phyloP scores from a whole-genome alignment of 2,888 invertebrate species.

The Apoda limacodes region DNA sequence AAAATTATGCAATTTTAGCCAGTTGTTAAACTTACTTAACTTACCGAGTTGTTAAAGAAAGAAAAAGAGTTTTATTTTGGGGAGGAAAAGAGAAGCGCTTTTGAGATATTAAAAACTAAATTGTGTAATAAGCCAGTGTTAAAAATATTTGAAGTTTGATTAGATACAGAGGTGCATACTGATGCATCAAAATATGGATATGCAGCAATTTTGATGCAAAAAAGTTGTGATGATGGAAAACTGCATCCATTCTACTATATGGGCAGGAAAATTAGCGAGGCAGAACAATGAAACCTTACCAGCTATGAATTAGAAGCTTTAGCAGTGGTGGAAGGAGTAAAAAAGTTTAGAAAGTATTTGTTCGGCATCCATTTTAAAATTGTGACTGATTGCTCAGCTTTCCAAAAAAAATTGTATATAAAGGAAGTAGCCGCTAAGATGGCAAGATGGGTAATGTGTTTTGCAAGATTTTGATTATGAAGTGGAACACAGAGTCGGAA shows the following conservation, averaged over 20 bases:
- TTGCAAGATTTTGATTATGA: conserved; percentile 12
- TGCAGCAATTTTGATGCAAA: no score
- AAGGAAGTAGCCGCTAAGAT: conserved; percentile 8
- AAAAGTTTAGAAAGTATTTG: conserved; percentile 22
- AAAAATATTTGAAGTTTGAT: no score
- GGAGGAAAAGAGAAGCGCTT: conserved; percentile 9
- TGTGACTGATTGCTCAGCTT: conserved; percentile 16
- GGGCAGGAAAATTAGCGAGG: no score
- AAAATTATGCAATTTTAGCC: conserved; percentile 20
- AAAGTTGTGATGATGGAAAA: conserved; percentile 12
- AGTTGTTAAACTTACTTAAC: conserved; percentile 15
- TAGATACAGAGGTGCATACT: no score
- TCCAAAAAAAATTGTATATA: conserved; percentile 11
- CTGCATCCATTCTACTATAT: conserved; percentile 18
- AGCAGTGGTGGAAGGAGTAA: conserved; percentile 20
- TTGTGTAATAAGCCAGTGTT: no score
- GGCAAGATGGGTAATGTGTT: conserved; percentile 16
- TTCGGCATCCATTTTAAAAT: conserved; percentile 20
- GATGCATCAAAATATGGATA: conserved; percentile 17
- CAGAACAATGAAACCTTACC: no score
- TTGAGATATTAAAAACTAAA: no score
- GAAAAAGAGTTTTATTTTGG: conserved; percentile 16
- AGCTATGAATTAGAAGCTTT: conserved; percentile 25
- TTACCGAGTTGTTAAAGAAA: conserved; percentile 20
- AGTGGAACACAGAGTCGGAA: no score